A percentile compares a stretch with the other conserved stretches of the same genome.
Evolutionary conservation across 2,888 invertebrate species (phyloP).

Genomic region (Sicus ferrugineus): DNA sequence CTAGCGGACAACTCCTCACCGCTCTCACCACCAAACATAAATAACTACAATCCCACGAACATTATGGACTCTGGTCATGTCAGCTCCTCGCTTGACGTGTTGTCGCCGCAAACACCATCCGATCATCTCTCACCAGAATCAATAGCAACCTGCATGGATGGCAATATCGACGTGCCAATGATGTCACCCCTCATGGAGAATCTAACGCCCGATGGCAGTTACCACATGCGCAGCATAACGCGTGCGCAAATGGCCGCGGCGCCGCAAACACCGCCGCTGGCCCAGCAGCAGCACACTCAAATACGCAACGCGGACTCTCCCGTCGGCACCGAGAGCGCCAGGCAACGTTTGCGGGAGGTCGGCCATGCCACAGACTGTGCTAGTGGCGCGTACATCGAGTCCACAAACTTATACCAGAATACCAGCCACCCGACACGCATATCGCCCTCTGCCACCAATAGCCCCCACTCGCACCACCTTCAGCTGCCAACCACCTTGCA

Average conservation of each 20-base stretch:
- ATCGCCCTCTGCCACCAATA: slow-evolving; percentile 22
- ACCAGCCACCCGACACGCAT: slow-evolving; percentile 11
- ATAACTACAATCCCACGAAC: slow-evolving; percentile 59
- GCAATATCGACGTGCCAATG: slow-evolving; percentile 53
- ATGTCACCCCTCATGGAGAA: slow-evolving; percentile 51
- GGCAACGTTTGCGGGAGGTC: slow-evolving; percentile 35
- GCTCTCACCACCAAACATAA: slow-evolving; percentile 59
- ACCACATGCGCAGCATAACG: slow-evolving; percentile 35
- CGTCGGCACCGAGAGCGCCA: slow-evolving; percentile 22
- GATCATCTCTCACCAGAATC: slow-evolving; percentile 50
- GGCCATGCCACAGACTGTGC: slow-evolving; percentile 15
- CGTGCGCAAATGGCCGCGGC: slow-evolving; percentile 39
- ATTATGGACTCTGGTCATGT: slow-evolving; percentile 58
- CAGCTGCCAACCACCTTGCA: slow-evolving; percentile 36
- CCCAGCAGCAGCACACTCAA: slow-evolving; percentile 3
- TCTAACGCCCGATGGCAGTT: slow-evolving; percentile 41
- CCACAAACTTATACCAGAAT: slow-evolving; percentile 23
- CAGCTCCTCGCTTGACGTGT: slow-evolving; percentile 55
- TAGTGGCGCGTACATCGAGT: slow-evolving; percentile 32
- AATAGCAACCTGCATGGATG: slow-evolving; percentile 51
- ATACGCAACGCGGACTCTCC: slow-evolving; percentile 32
- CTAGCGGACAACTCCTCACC: slow-evolving; percentile 62
- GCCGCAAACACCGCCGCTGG: slow-evolving; percentile 41
- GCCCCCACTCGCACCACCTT: slow-evolving; percentile 22
- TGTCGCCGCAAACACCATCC: slow-evolving; percentile 52